A percentile compares a stretch with the other conserved stretches of the same genome.
Conservation (phyloP, 2,888 invertebrate genomes). For the Nymphalis c-album region DNA sequence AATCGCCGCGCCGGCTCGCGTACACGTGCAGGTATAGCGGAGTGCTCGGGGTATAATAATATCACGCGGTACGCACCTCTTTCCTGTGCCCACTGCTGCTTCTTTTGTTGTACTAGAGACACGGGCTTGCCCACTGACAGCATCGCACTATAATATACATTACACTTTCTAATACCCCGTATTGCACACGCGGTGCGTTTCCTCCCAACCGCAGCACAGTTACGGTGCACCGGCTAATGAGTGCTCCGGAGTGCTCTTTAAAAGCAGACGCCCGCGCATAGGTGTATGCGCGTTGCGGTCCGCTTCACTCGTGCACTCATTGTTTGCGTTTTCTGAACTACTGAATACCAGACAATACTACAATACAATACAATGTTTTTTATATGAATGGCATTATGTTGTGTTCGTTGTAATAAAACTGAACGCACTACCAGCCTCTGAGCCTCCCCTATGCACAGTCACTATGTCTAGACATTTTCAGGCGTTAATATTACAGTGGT, state of each 20-base stretch:
- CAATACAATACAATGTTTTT: slow-evolving; percentile 48
- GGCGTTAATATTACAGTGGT: slow-evolving; percentile 69
- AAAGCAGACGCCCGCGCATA: slow-evolving; percentile 70
- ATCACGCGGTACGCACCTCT: slow-evolving; percentile 84
- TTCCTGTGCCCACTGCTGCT: slow-evolving; percentile 96
- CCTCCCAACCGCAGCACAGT: slow-evolving; percentile 63
- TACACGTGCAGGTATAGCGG: slow-evolving; percentile 78
- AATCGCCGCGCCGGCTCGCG: slow-evolving; percentile 28
- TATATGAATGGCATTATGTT: slow-evolving; percentile 36
- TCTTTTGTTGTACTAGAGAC: slow-evolving; percentile 92
- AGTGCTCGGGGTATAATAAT: slow-evolving; percentile 83
- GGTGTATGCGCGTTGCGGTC: slow-evolving; percentile 67
- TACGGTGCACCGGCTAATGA: slow-evolving; percentile 77
- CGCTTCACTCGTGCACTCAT: slow-evolving; percentile 74
- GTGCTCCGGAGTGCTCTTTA: slow-evolving; percentile 65
- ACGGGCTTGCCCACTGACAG: slow-evolving; percentile 77
- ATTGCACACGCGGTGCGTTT: slow-evolving; percentile 69
- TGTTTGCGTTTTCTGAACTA: slow-evolving; percentile 64
- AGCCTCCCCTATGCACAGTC: slow-evolving; percentile 16
- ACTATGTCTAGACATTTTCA: slow-evolving; percentile 49
- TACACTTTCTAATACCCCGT: slow-evolving; percentile 77
- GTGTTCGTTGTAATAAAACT: slow-evolving; percentile 21
- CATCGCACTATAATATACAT: slow-evolving; percentile 75
- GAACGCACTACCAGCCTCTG: slow-evolving; percentile 19
- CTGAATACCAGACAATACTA: slow-evolving; percentile 47